Evolutionary conservation across 92 coral and sea anemone species (phyloP), one percentile per base, ranked within the genome.

Genomic region (Hydrozoanthus gracilis): DNA sequence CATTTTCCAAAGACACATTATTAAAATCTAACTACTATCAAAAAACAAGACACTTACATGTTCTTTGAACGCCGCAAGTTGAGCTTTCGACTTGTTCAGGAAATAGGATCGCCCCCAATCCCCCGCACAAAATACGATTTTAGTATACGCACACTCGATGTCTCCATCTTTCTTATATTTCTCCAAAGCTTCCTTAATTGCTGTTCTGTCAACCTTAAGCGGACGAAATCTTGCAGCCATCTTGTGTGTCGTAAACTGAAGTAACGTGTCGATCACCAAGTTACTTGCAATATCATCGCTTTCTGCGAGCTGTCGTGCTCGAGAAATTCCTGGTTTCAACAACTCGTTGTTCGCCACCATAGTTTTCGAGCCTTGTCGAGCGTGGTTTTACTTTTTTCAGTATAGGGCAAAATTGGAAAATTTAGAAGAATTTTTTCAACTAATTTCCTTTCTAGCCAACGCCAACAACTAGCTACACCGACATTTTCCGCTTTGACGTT

Each of bases 171-270:
- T 55, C 13, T 54, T 87, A 73, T 89, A 94, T 82, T 95, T 88
- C 60, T 83, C 87, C 54, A 96, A 74, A 71, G 95, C 94, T 73
- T 84, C 87, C 80, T 64, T 93, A 16, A 96, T 95, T 13, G 92
- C 84, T 44, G 74, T 83, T 70, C 86, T 92, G 62, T 95, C 93
- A 70, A 95, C 89, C 87, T 96, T 96, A 12, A 96, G 77, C 16
- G 99, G 99, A 35, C 99, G 96, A 77, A 95, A 96, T 18, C 99
- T 84, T 61, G 96, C 96, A 67, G 96, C 98, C 99, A 96, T 96
- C 86, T 96, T 96, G 85, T 96, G 99, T 39, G 99, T 96, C 7
- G 91, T 89, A 83, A 96, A 96, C 16, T 95, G 91, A 6, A 96
- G 90, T 73, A 88, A 86, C 3, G 92, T 80, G 84, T 96, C 99